Evolutionary conservation across 1,140 invertebrate species (phyloP), one percentile per base, ranked within the genome.

Genomic region (Drosophila obscura): DNA sequence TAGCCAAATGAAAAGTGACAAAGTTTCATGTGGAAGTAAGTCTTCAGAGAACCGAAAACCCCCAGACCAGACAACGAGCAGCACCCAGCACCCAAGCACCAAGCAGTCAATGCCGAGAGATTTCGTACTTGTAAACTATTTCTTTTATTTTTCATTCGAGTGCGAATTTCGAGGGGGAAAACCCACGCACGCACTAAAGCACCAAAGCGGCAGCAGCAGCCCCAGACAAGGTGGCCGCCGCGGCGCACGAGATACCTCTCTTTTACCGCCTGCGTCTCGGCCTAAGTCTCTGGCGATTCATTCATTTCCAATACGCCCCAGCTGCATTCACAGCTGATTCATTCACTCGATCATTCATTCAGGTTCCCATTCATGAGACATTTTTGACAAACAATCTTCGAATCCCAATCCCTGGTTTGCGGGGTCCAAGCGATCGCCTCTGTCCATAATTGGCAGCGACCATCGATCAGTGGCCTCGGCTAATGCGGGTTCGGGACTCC

Each of bases 11-110:
- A 84, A 77, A 77, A 80, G 77, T 84, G 81, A 80, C 77, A 85
- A 85, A 85, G 73, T 84, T 85, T 79, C 84, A 72, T 72, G 82
- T 84, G 81, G 80, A 77, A 80, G 35, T 39, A 39, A 39, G 35
- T 39, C 35, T 39, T 39, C 35, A 39, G 35, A 39, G 35, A 39
- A 39, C 35, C 11, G 4, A 39, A 13, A 39, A 9, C 31, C 31
- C 31, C 31, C 31, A 35, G 11, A 31, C 35, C 35, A 39, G 66
- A 80, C 76, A 76, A 45, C 57, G 66, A 45, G 64, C 50, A 39
- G 49, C 35, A 50, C 57, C 55, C 63, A 59, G 58, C 41, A 28
- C 44, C 43, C 56, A 61, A 61, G 31, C 31, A 35, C 3, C 3
- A 8, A 11, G 9, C 35, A 71, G 48, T 48, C 66, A 81, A 81